Conservation (phyloP, 2,797 vertebrate species). For the Perodicticus potto region DNA sequence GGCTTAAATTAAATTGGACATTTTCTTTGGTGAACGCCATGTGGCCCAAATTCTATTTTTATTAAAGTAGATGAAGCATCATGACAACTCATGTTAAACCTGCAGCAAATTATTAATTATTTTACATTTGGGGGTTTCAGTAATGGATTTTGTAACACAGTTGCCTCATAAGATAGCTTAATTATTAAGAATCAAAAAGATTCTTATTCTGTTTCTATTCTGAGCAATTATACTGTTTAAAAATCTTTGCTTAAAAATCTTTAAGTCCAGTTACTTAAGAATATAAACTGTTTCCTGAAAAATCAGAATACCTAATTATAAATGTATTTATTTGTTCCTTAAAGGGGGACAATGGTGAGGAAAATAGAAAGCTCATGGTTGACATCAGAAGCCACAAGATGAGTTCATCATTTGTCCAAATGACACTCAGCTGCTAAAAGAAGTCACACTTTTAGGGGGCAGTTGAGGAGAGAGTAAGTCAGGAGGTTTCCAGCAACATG, state of each 20-base stretch:
- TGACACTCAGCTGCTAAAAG: conserved; percentile 59
- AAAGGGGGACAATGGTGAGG: conserved; percentile 44
- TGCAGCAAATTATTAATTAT: conserved; percentile 63
- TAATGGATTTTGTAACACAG: conserved; percentile 39
- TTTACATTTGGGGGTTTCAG: conserved; percentile 43
- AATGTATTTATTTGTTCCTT: conserved; percentile 59
- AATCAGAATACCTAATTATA: conserved; percentile 39
- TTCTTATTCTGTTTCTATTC: conserved; percentile 49
- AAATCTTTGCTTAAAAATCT: conserved; percentile 65
- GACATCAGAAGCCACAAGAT: conserved; percentile 65
- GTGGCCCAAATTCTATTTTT: conserved; percentile 65
- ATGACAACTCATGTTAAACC: conserved; percentile 47
- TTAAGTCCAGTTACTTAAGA: conserved; percentile 77
- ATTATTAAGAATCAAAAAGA: conserved; percentile 69
- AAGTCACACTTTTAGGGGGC: conserved; percentile 52
- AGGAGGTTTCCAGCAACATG: conserved; percentile 41
- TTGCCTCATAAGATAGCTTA: conserved; percentile 34
- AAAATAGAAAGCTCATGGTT: neutral
- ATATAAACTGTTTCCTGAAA: conserved; percentile 73
- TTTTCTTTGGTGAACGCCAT: conserved; percentile 56
- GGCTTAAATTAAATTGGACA: conserved; percentile 39
- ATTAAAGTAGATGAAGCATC: conserved; percentile 30
- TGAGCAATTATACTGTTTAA: conserved; percentile 63
- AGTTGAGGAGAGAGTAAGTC: conserved; percentile 35
- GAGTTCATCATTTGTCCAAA: conserved; percentile 65